These are phyloP conservation scores for Felis chaus DNA, from an alignment of 2,113 vertebrate species.

Conservation along the genomic window DNA sequence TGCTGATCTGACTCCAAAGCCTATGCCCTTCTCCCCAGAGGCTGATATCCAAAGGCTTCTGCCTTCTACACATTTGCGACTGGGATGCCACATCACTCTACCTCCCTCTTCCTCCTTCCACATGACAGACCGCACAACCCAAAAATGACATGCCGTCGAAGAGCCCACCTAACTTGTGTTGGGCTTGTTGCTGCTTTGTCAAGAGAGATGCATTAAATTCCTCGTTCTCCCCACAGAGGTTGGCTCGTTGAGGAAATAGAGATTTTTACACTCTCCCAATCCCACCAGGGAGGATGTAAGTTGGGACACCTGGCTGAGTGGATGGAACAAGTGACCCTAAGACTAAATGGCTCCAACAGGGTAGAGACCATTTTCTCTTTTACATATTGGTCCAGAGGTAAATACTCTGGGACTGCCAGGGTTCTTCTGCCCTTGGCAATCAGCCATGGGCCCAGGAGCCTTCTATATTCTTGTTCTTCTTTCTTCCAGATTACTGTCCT, in stretches of 20 bases:
- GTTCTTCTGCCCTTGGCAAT: neutral
- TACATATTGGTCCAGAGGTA: neutral
- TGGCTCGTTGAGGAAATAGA: neutral
- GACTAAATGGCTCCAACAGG: neutral
- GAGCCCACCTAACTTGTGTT: neutral
- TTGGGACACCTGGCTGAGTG: neutral
- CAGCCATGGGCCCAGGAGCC: neutral
- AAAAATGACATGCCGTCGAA: neutral
- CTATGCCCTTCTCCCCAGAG: neutral
- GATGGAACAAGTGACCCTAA: neutral
- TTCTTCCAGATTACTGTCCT: neutral
- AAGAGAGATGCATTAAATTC: neutral
- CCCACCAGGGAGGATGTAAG: neutral
- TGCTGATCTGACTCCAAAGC: neutral
- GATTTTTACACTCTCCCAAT: neutral
- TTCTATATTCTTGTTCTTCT: neutral
- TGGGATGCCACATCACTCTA: neutral
- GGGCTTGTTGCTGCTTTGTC: neutral
- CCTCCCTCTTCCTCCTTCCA: neutral
- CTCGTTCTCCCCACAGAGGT: neutral
- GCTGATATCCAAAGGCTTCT: neutral
- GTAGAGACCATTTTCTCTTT: neutral
- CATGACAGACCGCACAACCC: neutral
- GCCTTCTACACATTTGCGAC: neutral
- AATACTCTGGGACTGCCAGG: neutral